Percentiles rank a stretch among this genome's conserved stretches.
These are phyloP conservation scores for Nasonovia ribisnigri DNA, from an alignment of 2,888 invertebrate genomes.

Conservation along the genomic window DNA sequence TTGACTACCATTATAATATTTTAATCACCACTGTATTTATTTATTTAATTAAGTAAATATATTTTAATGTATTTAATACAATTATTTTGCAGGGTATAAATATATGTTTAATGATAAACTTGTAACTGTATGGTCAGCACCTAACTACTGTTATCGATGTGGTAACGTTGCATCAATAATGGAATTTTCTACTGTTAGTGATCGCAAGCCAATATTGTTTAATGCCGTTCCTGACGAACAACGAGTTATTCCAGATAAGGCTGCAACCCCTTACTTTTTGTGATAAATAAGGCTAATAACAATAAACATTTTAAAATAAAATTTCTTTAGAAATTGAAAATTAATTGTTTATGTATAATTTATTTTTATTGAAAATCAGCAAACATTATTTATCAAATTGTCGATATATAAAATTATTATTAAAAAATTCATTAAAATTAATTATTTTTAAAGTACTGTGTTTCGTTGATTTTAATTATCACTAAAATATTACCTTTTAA, in stretches of 20 bases:
- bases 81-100: constrained; percentile 82
- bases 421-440: constrained; percentile 53
- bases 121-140: constrained; percentile 99
- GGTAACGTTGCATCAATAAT: constrained; percentile 98
- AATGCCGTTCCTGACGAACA: constrained; percentile 95
- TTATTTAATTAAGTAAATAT: constrained; percentile 19
- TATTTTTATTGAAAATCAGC: constrained; percentile 44
- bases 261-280: constrained; percentile 97
- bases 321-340: constrained; percentile 27
- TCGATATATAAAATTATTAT: constrained; percentile 30
- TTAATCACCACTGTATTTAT: background rate
- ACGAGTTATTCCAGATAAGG: constrained; percentile 91
- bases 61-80: background rate
- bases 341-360: constrained; percentile 45
- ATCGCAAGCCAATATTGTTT: constrained; percentile 87
- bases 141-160: constrained; percentile 99
- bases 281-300: constrained; percentile 70
- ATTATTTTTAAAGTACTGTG: constrained; percentile 48
- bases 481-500: background rate
- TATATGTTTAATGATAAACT: constrained; percentile 98
- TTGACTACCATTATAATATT: background rate
- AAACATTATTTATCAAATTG: constrained; percentile 25
- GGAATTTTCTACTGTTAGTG: constrained; percentile 85
- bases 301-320: constrained; percentile 44
- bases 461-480: constrained; percentile 22